Evolutionary conservation across 2,113 vertebrate species (phyloP).

Genomic region (Leptocoma aspasia): DNA sequence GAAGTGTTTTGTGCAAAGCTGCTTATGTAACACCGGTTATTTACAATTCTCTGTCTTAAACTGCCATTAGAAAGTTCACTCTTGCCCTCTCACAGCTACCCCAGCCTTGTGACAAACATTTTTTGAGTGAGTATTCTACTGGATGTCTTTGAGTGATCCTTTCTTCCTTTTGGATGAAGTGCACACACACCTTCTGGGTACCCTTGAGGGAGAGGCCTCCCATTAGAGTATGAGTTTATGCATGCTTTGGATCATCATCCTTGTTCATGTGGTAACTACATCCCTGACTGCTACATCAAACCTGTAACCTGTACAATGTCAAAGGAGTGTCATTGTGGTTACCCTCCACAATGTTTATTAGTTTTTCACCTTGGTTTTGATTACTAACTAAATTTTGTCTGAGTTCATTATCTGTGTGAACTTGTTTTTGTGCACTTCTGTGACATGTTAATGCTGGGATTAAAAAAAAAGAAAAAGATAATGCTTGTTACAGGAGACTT

Average conservation of each 20-base stretch:
- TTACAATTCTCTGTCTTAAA: not conserved
- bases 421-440: not conserved
- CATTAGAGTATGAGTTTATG: not conserved
- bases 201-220: not conserved
- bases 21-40: not conserved
- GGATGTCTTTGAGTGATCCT: not conserved
- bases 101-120: not conserved
- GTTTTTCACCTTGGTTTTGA: not conserved
- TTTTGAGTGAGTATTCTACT: not conserved
- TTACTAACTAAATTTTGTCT: not conserved
- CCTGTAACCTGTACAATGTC: not conserved
- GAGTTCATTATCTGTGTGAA: not conserved
- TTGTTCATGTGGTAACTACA: not conserved
- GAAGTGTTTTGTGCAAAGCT: not conserved
- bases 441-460: rapidly evolving
- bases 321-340: not conserved
- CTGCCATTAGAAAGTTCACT: not conserved
- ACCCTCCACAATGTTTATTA: not conserved
- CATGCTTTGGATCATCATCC: not conserved
- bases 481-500: not conserved
- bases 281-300: not conserved
- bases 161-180: not conserved
- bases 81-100: not conserved
- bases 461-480: rapidly evolving
- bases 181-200: not conserved